Evolutionary conservation across 2,113 vertebrate genomes (phyloP).

Genomic region (Prionailurus viverrinus): DNA sequence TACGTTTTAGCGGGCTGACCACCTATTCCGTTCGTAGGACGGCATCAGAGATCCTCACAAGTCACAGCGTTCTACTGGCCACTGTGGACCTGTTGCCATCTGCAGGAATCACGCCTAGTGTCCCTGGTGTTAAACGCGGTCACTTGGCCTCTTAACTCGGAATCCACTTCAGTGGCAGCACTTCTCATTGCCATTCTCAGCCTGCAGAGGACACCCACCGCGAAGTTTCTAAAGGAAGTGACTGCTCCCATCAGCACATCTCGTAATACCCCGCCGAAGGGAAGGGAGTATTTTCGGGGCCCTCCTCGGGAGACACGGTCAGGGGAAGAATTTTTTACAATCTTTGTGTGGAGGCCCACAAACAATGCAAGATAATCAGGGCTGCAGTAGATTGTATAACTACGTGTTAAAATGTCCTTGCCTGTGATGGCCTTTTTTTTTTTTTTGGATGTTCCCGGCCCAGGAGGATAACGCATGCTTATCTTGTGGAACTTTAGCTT

Average conservation of each 20-base stretch:
- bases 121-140: not conserved
- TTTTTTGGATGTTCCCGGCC: not conserved
- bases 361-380: not conserved
- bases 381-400: not conserved
- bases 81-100: not conserved
- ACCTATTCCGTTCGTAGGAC: not conserved
- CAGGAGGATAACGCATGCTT: not conserved
- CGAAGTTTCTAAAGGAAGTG: not conserved
- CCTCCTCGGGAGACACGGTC: not conserved
- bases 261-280: not conserved
- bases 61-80: not conserved
- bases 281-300: not conserved
- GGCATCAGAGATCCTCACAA: not conserved
- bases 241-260: not conserved
- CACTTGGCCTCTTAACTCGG: not conserved
- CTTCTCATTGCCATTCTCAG: not conserved
- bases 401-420: not conserved
- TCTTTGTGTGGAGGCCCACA: not conserved
- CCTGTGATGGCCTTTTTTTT: not conserved
- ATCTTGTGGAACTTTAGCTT: not conserved
- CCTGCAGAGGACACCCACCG: not conserved
- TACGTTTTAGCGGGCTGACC: not conserved
- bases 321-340: not conserved
- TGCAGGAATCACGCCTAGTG: not conserved
- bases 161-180: not conserved